A percentile compares a stretch with the other conserved stretches of the same genome.
Conservation (phyloP, 2,888 invertebrate genomes). For the Petrolisthes cinctipes region DNA sequence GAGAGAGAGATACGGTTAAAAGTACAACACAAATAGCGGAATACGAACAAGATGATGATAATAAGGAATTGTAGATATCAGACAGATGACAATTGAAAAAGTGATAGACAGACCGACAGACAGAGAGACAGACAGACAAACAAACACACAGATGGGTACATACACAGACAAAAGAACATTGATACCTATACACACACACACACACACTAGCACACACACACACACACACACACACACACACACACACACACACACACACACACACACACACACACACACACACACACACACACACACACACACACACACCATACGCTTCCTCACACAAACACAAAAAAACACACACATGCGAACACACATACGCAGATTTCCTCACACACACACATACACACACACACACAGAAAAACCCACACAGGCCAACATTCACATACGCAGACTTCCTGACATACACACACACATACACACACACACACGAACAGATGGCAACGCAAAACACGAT, state of each 20-base stretch:
- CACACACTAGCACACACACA: constrained; percentile 2
- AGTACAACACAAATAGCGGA: not conserved
- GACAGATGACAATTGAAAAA: not conserved
- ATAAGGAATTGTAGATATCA: not conserved
- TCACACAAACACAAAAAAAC: too few species aligned
- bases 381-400: too few species aligned
- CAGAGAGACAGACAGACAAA: too few species aligned
- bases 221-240: constrained; percentile 8
- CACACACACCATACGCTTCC: too few species aligned
- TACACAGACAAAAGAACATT: not conserved
- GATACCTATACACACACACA: not conserved
- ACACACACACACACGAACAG: not conserved
- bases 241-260: not conserved
- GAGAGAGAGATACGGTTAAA: not conserved
- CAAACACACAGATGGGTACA: too few species aligned
- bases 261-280: not conserved
- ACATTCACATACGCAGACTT: not conserved
- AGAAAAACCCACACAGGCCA: not conserved
- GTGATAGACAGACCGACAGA: not conserved
- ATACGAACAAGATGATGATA: not conserved
- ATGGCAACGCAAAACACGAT: not conserved
- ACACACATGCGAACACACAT: too few species aligned
- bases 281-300: not conserved
- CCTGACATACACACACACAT: not conserved
- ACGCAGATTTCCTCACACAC: too few species aligned